Base-by-base conservation (phyloP, 1,140 invertebrate species). In the Pomacea maculata region DNA sequence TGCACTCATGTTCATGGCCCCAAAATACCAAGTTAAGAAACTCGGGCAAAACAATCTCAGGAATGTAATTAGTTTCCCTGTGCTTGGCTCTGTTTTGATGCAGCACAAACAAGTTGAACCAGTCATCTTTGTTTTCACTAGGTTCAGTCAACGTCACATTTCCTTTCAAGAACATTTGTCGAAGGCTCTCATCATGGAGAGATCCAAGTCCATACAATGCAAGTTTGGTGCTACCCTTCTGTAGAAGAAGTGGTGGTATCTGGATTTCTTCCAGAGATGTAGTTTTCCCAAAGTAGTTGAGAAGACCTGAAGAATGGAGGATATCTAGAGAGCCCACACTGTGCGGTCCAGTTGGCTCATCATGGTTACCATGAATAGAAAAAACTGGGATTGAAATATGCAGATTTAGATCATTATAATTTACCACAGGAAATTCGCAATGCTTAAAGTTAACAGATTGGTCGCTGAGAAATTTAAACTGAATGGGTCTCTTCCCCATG, bases 1-100 rank as follows among this genome's bases (percentile, higher is more conserved):
- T 92, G 91, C 97, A 98, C 87, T 99, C 97, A 91, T 99, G 98
- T 89, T 99, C 99, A 91, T 99, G 99, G 6, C 99, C 99, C 98
- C 99, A 99, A 78, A 99, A 92, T 67, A 99, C 94, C 52, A 99
- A 91, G 92, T 99, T 94, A 54, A 99, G 91, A 89, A 98, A 98
- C 29, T 94, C 92, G 17, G 97, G 97, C 61, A 99, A 91, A 82
- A 94, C 94, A 76, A 94, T 93, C 91, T 99, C 96, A n/a, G 96
- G 94, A 83, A 99, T 94, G 87, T 95, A 96, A 90, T 96, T 97
- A 79, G 94, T 95, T 21, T 93, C 93, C 0, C 95, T 94, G 81
- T 92, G 91, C 77, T 90, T 91, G 4, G 94, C 95, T 81, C 97
- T 94, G 91, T 99, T 99, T 80, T 99, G 99, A 93, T 99, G 99